Conservation (phyloP, 2,888 invertebrate species). For the Limnephilus lunatus region DNA sequence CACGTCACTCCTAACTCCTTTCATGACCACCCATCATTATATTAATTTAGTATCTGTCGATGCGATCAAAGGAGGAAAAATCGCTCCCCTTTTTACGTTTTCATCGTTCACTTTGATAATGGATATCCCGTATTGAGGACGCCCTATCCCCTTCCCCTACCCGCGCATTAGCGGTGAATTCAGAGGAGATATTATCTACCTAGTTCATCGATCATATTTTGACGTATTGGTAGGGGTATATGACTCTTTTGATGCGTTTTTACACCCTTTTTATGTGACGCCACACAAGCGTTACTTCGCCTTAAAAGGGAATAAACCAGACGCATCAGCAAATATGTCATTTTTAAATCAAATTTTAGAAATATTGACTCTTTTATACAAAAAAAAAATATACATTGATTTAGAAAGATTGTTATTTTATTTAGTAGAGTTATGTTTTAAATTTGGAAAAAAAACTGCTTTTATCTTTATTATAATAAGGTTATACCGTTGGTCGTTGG, state of each 20-base stretch:
- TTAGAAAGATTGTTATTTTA: no score
- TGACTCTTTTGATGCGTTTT: neutral
- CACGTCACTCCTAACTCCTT: neutral
- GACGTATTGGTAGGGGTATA: neutral
- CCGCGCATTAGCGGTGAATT: neutral
- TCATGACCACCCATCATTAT: neutral
- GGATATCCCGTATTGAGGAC: neutral
- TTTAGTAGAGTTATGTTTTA: no score
- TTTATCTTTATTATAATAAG: no score
- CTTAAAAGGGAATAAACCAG: no score
- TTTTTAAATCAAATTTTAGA: no score
- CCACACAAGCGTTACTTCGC: no score
- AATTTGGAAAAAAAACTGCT: no score
- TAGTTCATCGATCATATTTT: neutral
- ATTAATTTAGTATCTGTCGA: neutral
- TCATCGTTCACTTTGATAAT: neutral
- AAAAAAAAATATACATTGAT: no score
- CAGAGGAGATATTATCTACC: neutral
- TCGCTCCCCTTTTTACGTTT: neutral
- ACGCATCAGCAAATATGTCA: no score
- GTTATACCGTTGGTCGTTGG: no score
- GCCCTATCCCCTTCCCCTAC: neutral
- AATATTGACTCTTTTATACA: no score
- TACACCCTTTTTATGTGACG: no score
- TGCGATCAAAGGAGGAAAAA: neutral